These are phyloP conservation scores for Phenganax marumi DNA, from an alignment of 92 coral and sea anemone genomes.

Conservation along the genomic window DNA sequence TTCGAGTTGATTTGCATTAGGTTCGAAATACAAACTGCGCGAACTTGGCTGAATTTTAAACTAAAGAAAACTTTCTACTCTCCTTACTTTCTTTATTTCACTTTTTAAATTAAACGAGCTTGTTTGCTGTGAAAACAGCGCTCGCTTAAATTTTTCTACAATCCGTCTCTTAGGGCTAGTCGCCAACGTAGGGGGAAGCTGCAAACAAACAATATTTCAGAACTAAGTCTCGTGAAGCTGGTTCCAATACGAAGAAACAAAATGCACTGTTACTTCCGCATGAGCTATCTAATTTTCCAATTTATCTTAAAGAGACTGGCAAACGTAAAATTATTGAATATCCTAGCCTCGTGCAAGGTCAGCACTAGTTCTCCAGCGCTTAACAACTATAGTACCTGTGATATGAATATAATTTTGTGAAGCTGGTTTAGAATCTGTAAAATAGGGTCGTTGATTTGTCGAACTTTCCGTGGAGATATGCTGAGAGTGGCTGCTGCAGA, in stretches of 20 bases:
- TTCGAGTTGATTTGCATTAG: background rate
- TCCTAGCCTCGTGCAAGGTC: too few relatives aligned
- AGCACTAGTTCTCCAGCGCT: background rate
- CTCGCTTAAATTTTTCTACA: constrained; percentile 89
- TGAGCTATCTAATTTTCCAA: background rate
- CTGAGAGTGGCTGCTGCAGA: constrained; percentile 96
- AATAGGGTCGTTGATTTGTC: constrained; percentile 97
- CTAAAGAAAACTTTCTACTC: background rate
- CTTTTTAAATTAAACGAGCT: constrained; percentile 92
- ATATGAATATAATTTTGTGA: constrained; percentile 89
- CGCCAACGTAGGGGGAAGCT: constrained; percentile 92
- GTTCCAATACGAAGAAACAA: too few relatives aligned
- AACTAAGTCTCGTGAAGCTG: too few relatives aligned
- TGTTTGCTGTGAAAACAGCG: constrained; percentile 87
- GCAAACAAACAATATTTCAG: background rate
- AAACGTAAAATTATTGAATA: background rate
- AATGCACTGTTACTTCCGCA: background rate
- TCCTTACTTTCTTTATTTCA: constrained; percentile 87
- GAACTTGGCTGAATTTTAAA: background rate
- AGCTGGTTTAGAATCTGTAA: constrained; percentile 91
- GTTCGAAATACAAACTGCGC: background rate
- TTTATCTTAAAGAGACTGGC: background rate
- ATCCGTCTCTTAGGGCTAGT: constrained; percentile 87
- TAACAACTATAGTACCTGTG: constrained; percentile 65
- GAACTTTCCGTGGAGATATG: constrained; percentile 96